Conservation (phyloP, 1,140 invertebrate species). For the Palaemon carinicauda region DNA sequence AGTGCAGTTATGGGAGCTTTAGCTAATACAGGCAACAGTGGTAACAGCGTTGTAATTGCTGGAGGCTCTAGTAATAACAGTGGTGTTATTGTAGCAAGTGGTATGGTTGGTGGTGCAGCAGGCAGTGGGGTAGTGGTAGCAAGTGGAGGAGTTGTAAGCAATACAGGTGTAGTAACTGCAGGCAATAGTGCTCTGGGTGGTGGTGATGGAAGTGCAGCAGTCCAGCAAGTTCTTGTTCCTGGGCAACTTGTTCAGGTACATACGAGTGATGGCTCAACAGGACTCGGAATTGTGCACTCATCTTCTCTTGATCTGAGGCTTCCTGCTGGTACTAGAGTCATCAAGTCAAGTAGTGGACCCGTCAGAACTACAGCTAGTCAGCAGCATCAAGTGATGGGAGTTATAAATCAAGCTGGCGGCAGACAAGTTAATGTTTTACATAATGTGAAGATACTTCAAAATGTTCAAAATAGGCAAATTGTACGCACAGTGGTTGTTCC, state of each 20-base stretch:
- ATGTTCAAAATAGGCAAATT: conserved; percentile 60
- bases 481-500: conserved; percentile 59
- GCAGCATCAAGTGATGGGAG: conserved; percentile 45
- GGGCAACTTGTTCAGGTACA: conserved; percentile 58
- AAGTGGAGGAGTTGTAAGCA: conserved; percentile 18
- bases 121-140: conserved; percentile 41
- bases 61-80: conserved; percentile 28
- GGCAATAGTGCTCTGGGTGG: conserved; percentile 41
- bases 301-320: conserved; percentile 55
- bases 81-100: conserved; percentile 45
- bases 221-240: conserved; percentile 58
- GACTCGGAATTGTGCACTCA: conserved; percentile 57
- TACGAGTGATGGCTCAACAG: conserved; percentile 58
- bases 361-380: conserved; percentile 36
- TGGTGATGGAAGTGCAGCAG: conserved; percentile 43
- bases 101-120: conserved; percentile 27
- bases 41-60: conserved; percentile 31
- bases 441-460: conserved; percentile 60
- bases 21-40: conserved; percentile 23
- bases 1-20: conserved; percentile 39
- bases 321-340: conserved; percentile 58
- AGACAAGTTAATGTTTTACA: conserved; percentile 58
- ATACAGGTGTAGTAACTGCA: conserved; percentile 15
- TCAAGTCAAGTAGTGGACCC: conserved; percentile 54
- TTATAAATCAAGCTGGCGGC: conserved; percentile 45